phyloP scores from a whole-genome alignment of 2,113 vertebrate genomes.

The Bothrops jararaca region DNA sequence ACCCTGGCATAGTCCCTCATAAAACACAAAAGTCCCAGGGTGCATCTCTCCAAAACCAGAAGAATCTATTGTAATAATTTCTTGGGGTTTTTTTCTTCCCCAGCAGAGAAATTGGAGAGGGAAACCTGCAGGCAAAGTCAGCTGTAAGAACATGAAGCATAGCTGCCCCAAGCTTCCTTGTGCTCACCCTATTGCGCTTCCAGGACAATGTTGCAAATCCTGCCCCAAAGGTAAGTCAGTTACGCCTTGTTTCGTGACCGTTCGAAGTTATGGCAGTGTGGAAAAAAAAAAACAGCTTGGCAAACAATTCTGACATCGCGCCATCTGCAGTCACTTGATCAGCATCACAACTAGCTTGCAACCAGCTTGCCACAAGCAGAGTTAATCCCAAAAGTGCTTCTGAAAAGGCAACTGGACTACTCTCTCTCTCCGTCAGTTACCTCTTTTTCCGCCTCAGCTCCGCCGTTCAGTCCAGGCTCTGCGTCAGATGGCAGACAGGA shows the following conservation, averaged over 20 bases:
- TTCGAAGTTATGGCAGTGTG: not conserved
- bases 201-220: constrained; percentile 90
- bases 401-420: not conserved
- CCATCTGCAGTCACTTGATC: too few relatives aligned
- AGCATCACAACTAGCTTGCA: too few relatives aligned
- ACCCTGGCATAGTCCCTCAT: not conserved
- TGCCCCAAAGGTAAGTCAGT: constrained; percentile 84
- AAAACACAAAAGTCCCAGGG: not conserved
- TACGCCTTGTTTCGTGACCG: not conserved
- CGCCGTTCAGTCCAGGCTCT: not conserved
- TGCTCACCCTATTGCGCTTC: constrained; percentile 76
- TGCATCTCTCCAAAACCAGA: not conserved
- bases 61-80: not conserved
- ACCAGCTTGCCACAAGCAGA: too few relatives aligned
- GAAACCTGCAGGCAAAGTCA: constrained; percentile 80
- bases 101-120: constrained; percentile 78
- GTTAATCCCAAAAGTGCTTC: too few relatives aligned
- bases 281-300: too few relatives aligned
- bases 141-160: constrained; percentile 91
- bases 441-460: too few relatives aligned
- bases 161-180: constrained; percentile 83
- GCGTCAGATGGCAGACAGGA: not conserved
- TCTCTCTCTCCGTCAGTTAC: not conserved
- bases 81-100: not conserved
- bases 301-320: too few relatives aligned